Evolutionary conservation across 2,888 invertebrate species (phyloP).

Genomic region (Pseudanteris insignis): DNA sequence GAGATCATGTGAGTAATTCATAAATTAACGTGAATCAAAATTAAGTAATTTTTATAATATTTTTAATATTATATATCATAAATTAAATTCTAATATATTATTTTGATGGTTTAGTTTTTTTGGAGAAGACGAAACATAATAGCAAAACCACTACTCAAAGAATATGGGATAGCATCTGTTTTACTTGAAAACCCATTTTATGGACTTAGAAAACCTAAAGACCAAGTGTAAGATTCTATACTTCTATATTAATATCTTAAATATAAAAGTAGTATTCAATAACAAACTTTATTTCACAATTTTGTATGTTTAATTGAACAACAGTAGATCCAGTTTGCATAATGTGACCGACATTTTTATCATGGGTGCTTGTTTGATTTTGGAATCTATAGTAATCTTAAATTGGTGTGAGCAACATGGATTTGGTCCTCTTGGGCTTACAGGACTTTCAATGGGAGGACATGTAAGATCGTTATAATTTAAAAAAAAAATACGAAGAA

Average conservation of each 20-base stretch:
- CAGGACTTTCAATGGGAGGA: constrained; percentile 97
- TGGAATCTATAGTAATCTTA: constrained; percentile 90
- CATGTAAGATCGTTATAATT: constrained; percentile 85
- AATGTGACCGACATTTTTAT: constrained; percentile 98
- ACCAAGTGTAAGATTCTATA: constrained; percentile 81
- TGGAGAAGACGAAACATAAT: constrained; percentile 90
- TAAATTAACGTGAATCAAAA: background rate
- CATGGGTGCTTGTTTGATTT: constrained; percentile 96
- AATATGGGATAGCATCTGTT: constrained; percentile 90
- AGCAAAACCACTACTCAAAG: constrained; percentile 89
- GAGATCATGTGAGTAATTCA: constrained; percentile 85
- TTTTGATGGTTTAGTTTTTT: constrained; percentile 71
- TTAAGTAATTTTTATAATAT: background rate
- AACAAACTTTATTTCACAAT: too few relatives aligned
- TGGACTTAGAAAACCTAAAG: constrained; percentile 85
- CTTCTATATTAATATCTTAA: too few relatives aligned
- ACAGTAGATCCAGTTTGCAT: constrained; percentile 87
- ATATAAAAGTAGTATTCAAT: too few relatives aligned
- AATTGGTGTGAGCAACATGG: constrained; percentile 94
- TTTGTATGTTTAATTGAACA: too few relatives aligned
- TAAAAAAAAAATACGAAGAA: too few relatives aligned
- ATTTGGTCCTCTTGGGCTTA: constrained; percentile 91
- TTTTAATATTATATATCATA: background rate
- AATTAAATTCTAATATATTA: constrained; percentile 4
- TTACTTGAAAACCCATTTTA: constrained; percentile 97